Base-by-base conservation (phyloP, 2,888 invertebrate species). In the Lampropteryx suffumata region DNA sequence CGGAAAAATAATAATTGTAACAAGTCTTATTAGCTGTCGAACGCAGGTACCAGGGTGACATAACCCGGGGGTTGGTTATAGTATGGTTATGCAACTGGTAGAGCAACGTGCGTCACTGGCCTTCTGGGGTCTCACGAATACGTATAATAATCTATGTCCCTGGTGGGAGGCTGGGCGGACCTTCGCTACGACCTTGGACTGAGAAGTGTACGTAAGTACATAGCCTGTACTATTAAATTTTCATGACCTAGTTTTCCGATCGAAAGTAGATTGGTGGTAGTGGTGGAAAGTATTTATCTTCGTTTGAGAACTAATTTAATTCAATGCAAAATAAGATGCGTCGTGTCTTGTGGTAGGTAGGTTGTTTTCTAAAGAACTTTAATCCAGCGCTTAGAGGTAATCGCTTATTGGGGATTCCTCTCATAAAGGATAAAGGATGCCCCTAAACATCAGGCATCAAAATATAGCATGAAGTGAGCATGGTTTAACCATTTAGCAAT, bases 31-130 rank as follows among this genome's bases (percentile, higher is more conserved):
- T 69, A 69, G 65, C 67, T 76, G 81, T 79, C 79, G 62, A 63
- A 42, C 62, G 64, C 82, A 60, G 57, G 51, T 72, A 82, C 76
- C 64, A 77, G 79, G 76, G 55, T 49, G 60, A 48, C 62, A 82
- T 67, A 53, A 68, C 41, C 42, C 51, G 39, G 51, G 42, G 46
- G 49, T n/a, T 40, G 29, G 60, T 57, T 4, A 7, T 21, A 21
- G 2, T 56, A 55, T 40, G 24, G 59, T 64, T 63, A 61, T 59
- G 57, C 61, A 60, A 62, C 48, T 57, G 45, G 50, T 45, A 49
- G 49, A 53, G 51, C 36, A 48, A 43, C 30, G 51, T 76, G 73
- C 77, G 80, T 79, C 79, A 76, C 55, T 60, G 55, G 59, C 64
- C 61, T 65, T 46, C 44, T 13, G n/a, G 26, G 24, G 11, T 26